Percentiles rank a stretch among this genome's conserved stretches.
phyloP scores from a whole-genome alignment of 2,888 invertebrate species.

The Athalia circularis region DNA sequence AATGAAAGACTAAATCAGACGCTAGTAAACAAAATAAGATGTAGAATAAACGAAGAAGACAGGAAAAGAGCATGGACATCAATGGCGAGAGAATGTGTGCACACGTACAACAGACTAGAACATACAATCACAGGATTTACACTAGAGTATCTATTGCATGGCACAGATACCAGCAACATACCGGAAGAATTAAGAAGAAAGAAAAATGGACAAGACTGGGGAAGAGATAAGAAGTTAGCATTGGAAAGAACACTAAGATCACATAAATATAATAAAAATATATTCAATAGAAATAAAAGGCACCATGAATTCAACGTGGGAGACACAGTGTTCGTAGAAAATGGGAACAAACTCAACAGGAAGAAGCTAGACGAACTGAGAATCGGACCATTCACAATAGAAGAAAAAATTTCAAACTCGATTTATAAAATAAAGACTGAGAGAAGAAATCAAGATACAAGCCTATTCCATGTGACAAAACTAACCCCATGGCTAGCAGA shows the following conservation, averaged over 20 bases:
- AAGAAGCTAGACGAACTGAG: too few relatives aligned
- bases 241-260: conserved; percentile 37
- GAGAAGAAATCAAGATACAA: conserved; percentile 27
- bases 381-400: too few relatives aligned
- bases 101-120: conserved; percentile 53
- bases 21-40: conserved; percentile 53
- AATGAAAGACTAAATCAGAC: conserved; percentile 57
- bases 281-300: conserved; percentile 42
- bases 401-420: too few relatives aligned
- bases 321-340: conserved; percentile 36
- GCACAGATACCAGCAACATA: conserved; percentile 47
- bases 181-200: conserved; percentile 47
- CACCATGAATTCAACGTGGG: conserved; percentile 44
- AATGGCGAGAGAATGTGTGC: conserved; percentile 52
- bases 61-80: conserved; percentile 53
- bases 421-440: conserved; percentile 32
- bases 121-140: conserved; percentile 54
- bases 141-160: conserved; percentile 53
- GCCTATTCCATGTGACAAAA: conserved; percentile 43
- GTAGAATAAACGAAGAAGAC: conserved; percentile 52
- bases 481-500: conserved; percentile 53
- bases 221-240: conserved; percentile 33
- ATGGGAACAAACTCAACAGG: too few relatives aligned
- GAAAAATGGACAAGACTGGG: conserved; percentile 36
- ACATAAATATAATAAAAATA: conserved; percentile 28